Conservation (phyloP, 2,888 invertebrate species). For the Caenorhabditis sp. region DNA sequence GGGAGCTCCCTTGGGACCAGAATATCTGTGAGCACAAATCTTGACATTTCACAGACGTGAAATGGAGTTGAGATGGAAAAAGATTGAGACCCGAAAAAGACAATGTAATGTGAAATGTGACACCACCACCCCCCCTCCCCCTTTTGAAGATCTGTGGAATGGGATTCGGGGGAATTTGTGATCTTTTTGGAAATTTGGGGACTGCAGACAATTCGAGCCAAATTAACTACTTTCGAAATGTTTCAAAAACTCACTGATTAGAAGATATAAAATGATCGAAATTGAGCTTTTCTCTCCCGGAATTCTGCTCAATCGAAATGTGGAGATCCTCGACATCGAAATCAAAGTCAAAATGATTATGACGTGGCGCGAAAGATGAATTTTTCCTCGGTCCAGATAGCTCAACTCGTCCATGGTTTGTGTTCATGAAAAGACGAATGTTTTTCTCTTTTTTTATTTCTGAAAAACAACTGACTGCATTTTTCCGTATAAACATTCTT, state of each 20-base stretch:
- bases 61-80: conserved; percentile 20
- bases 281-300: conserved; percentile 9
- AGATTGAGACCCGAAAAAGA: conserved; percentile 4
- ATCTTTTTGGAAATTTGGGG: background rate
- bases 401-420: conserved; percentile 24
- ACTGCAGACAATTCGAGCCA: background rate
- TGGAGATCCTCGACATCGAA: conserved; percentile 37
- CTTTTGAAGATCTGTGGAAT: too few species aligned
- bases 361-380: background rate
- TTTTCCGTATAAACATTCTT: too few species aligned
- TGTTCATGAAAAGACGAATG: conserved; percentile 25
- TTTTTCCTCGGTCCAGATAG: conserved; percentile 16
- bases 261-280: conserved; percentile 38
- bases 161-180: too few species aligned
- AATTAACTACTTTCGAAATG: background rate
- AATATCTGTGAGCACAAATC: conserved; percentile 31
- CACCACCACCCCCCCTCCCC: background rate
- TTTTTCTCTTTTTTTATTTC: conserved; percentile 20
- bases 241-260: conserved; percentile 32
- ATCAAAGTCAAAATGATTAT: conserved; percentile 15
- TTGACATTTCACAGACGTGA: conserved; percentile 51
- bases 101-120: conserved; percentile 34
- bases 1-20: conserved; percentile 28
- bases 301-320: conserved; percentile 12
- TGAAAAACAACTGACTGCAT: conserved; percentile 7